Conservation (phyloP, 2,888 invertebrate species). For the Zaprionus obscuricornis region DNA sequence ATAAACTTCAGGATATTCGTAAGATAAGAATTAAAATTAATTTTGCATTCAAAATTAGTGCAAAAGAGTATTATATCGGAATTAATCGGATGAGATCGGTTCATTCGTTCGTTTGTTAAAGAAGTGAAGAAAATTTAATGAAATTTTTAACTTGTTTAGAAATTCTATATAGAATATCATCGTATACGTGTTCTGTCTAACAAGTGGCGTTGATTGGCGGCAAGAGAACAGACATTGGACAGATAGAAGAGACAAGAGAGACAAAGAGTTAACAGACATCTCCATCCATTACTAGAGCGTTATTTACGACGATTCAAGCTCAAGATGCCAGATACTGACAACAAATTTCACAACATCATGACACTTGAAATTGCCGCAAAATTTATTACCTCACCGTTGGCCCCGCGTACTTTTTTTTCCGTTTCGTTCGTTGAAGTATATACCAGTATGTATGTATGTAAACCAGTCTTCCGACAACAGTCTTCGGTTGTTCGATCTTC, state of each 20-base stretch:
- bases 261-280: constrained; percentile 43
- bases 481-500: constrained; percentile 6
- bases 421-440: too few relatives aligned
- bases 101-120: constrained; percentile 1
- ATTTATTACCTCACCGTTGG: constrained; percentile 60
- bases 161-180: constrained; percentile 30
- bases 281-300: constrained; percentile 66
- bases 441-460: too few relatives aligned
- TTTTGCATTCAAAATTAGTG: constrained; percentile 33
- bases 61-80: too few relatives aligned
- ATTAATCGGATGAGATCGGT: constrained; percentile 17
- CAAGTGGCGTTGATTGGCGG: constrained; percentile 43
- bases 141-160: constrained; percentile 44
- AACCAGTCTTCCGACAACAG: constrained; percentile 41
- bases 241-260: too few relatives aligned
- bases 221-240: too few relatives aligned
- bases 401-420: constrained; percentile 24
- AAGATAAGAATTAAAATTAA: neutral
- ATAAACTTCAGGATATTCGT: neutral
- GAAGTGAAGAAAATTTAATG: constrained; percentile 31
- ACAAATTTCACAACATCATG: constrained; percentile 72
- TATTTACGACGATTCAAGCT: constrained; percentile 78
- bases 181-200: constrained; percentile 51
- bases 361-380: constrained; percentile 61
- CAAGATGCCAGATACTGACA: constrained; percentile 68